These are phyloP conservation scores for Lochmaea capreae DNA, from an alignment of 2,888 invertebrate species.

Conservation along the genomic window DNA sequence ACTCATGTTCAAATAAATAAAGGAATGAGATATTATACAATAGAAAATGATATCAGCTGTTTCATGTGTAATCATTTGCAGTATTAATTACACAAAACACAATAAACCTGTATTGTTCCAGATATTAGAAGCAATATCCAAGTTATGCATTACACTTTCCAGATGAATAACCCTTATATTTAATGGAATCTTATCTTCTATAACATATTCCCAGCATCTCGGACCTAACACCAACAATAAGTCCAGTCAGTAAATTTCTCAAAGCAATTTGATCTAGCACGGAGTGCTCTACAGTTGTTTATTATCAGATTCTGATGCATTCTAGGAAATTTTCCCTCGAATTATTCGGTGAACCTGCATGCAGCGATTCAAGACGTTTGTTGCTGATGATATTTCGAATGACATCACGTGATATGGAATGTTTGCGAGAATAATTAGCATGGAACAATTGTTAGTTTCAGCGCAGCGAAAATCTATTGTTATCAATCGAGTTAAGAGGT, in stretches of 20 bases:
- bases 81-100: no score
- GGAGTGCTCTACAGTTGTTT: slow-evolving; percentile 33
- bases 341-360: slow-evolving; percentile 31
- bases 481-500: neutral
- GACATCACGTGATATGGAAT: slow-evolving; percentile 46
- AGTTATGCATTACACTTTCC: neutral
- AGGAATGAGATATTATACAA: no score
- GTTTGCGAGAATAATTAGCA: slow-evolving; percentile 57
- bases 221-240: slow-evolving; percentile 22
- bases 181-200: neutral
- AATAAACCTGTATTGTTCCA: neutral
- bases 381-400: slow-evolving; percentile 35
- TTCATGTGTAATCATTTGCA: no score
- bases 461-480: neutral
- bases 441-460: slow-evolving; percentile 52
- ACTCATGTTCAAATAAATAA: no score
- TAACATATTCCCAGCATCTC: neutral
- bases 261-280: slow-evolving; percentile 22
- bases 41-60: no score
- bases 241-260: no score
- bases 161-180: neutral
- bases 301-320: slow-evolving; percentile 28
- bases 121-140: neutral
- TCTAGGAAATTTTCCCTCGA: slow-evolving; percentile 33
- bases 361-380: slow-evolving; percentile 42